Base-by-base conservation (phyloP, 2,113 vertebrate genomes). In the Cariama cristata region DNA sequence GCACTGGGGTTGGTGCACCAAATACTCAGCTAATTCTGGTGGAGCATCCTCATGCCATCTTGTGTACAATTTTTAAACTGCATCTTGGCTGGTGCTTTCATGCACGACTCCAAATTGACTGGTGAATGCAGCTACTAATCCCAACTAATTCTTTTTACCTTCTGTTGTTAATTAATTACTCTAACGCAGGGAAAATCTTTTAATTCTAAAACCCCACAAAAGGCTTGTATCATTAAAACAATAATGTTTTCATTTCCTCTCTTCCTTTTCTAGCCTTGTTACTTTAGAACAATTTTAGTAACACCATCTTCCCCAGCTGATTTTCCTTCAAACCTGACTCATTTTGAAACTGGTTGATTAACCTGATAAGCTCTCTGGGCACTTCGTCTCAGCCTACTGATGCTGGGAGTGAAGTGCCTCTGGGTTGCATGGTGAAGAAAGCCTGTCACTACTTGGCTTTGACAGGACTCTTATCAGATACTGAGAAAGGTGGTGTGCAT, bases 1-100 rank as follows among this genome's bases (percentile, higher is more conserved):
- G 95, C 97, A 90, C 38, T 86, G 77, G 91, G 81, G 35, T 73
- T 95, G 96, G 76, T 96, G 95, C 92, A 97, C 93, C 94, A 96
- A 86, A 76, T 15, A 47, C 77, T 84, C 40, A 59, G 74, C 69
- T 96, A 83, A 81, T 95, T 97, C 97, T 97, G 95, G 88, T 97
- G 95, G 97, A 97, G 97, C 97, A 93, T 96, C 96, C 95, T 97
- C 90, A 96, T 97, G 97, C 97, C 97, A 98, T 97, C 97, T 97
- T 97, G 97, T 97, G 97, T 98, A 89, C 96, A 88, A 18, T 97
- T 88, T 86, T 95, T 92, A 97, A 97, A 97, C 80, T 98, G 95
- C 97, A 97, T 68, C 84, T 80, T 79, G 47, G 24, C 88, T 56
- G 60, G 92, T 86, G 68, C 56, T 94, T 89, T 79, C 49, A 16